These are phyloP conservation scores for Drosophila novamexicana DNA, from an alignment of 1,140 invertebrate genomes.

Conservation along the genomic window DNA sequence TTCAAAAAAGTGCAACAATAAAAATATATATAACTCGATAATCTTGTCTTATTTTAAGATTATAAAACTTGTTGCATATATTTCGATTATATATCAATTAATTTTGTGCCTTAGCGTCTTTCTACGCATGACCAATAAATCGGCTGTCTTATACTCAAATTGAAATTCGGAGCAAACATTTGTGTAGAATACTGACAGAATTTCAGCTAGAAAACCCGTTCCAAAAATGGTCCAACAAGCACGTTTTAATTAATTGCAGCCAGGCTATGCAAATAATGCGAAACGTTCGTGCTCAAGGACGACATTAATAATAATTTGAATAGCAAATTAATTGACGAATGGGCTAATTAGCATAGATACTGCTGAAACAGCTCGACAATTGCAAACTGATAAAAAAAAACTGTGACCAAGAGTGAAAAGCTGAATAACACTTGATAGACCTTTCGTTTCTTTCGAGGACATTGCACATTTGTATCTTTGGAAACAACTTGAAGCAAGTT, in stretches of 20 bases:
- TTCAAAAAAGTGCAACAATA: too few relatives aligned
- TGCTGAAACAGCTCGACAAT: background rate
- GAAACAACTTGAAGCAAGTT: too few relatives aligned
- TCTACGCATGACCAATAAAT: conserved; percentile 5
- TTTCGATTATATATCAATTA: conserved; percentile 51
- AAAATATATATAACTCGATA: too few relatives aligned
- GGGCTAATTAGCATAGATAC: conserved; percentile 21
- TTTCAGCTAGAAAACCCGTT: conserved; percentile 29
- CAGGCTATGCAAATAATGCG: conserved; percentile 13
- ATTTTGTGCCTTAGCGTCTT: conserved; percentile 18
- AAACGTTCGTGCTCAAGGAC: conserved; percentile 33
- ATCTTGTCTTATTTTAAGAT: background rate
- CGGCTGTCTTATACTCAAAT: conserved; percentile 5
- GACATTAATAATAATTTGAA: conserved; percentile 22
- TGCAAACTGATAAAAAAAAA: background rate
- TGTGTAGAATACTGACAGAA: conserved; percentile 17
- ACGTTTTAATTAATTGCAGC: conserved; percentile 30
- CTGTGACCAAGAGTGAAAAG: too few relatives aligned
- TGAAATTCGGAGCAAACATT: conserved; percentile 1
- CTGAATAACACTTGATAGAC: too few relatives aligned
- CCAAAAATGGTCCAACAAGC: conserved; percentile 32
- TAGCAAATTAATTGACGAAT: conserved; percentile 25
- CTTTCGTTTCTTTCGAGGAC: too few relatives aligned
- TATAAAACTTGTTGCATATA: conserved; percentile 29
- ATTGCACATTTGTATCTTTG: too few relatives aligned